These are phyloP conservation scores for Andrena fulva DNA, from an alignment of 2,888 invertebrate genomes.

Conservation along the genomic window DNA sequence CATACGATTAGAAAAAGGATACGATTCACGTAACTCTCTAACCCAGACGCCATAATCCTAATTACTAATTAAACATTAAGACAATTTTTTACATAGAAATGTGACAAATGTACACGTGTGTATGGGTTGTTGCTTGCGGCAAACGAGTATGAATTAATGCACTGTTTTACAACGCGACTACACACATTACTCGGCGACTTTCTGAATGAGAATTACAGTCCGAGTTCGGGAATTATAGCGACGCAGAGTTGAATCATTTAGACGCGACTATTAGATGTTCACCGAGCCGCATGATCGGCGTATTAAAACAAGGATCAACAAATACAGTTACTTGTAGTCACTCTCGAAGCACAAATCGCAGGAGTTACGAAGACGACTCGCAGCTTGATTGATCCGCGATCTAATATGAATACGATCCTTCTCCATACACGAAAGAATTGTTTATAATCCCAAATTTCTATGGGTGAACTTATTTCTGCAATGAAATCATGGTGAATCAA, in stretches of 20 bases:
- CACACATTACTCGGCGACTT: background rate
- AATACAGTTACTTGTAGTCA: conserved; percentile 3
- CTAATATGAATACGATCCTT: background rate
- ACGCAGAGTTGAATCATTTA: conserved; percentile 1
- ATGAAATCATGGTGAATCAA: background rate
- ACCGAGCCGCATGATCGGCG: background rate
- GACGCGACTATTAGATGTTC: background rate
- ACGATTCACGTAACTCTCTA: conserved; percentile 95
- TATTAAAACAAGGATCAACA: conserved; percentile 1
- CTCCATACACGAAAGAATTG: background rate
- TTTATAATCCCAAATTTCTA: background rate
- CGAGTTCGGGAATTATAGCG: background rate
- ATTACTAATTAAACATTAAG: conserved; percentile 43
- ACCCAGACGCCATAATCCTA: conserved; percentile 90
- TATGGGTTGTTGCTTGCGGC: background rate
- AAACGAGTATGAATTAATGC: background rate
- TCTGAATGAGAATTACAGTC: conserved; percentile 3
- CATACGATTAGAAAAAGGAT: conserved; percentile 85
- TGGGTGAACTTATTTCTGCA: background rate
- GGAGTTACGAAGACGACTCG: conserved; percentile 3
- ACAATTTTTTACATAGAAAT: conserved; percentile 26
- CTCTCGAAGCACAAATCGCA: conserved; percentile 1
- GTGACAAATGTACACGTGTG: conserved; percentile 13
- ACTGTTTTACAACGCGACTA: background rate
- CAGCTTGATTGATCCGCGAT: background rate